Evolutionary conservation across 2,888 invertebrate genomes (phyloP).

Genomic region (Andrena fulva): DNA sequence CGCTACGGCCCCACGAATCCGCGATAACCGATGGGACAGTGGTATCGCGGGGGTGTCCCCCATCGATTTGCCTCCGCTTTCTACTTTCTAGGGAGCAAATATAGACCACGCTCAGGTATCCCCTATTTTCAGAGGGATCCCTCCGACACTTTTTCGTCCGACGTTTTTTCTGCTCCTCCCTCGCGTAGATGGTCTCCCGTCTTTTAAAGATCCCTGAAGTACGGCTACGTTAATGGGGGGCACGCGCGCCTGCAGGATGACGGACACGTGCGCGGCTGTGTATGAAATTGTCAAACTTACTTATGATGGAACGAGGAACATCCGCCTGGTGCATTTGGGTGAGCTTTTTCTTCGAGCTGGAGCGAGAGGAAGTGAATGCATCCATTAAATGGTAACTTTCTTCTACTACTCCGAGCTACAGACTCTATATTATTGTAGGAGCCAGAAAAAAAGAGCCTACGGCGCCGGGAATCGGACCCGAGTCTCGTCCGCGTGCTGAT

Average conservation of each 20-base stretch:
- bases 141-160: background rate
- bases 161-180: background rate
- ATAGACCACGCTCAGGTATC: slow-evolving; percentile 45
- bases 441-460: too few relatives aligned
- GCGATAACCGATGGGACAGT: slow-evolving; percentile 13
- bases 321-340: slow-evolving; percentile 6
- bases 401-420: too few relatives aligned
- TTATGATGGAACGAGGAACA: slow-evolving; percentile 8
- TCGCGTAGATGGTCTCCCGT: background rate
- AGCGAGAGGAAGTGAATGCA: too few relatives aligned
- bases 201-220: slow-evolving; percentile 16
- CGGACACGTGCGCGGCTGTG: slow-evolving; percentile 51
- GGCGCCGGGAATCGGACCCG: too few relatives aligned
- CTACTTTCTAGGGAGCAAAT: slow-evolving; percentile 33
- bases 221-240: slow-evolving; percentile 43
- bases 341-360: too few relatives aligned
- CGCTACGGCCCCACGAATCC: slow-evolving; percentile 17
- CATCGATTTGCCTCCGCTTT: slow-evolving; percentile 12
- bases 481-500: too few relatives aligned
- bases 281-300: slow-evolving; percentile 30
- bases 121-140: slow-evolving; percentile 20
- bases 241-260: slow-evolving; percentile 51
- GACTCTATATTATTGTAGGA: too few relatives aligned
- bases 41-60: background rate
- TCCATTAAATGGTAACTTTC: too few relatives aligned